These are phyloP conservation scores for Papilio demoleus DNA, from an alignment of 2,888 invertebrate genomes.

Conservation along the genomic window DNA sequence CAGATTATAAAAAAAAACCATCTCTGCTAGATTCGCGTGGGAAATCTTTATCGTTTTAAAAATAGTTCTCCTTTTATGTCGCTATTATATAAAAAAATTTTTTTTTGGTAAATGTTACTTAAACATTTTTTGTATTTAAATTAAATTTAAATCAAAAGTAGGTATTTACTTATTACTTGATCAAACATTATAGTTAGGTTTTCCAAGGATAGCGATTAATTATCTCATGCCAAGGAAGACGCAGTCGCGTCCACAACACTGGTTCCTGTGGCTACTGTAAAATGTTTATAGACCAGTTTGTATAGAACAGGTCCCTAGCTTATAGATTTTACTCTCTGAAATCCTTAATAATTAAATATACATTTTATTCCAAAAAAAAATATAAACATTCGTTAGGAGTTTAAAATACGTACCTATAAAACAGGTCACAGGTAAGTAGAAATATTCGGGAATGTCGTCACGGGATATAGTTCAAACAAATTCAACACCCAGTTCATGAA, in stretches of 20 bases:
- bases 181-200: conserved; percentile 36
- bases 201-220: conserved; percentile 49
- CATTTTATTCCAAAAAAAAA: background rate
- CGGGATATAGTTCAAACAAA: conserved; percentile 77
- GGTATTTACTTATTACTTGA: conserved; percentile 28
- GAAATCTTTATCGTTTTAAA: conserved; percentile 35
- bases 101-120: too few relatives aligned
- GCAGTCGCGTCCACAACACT: conserved; percentile 52
- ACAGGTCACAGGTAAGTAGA: conserved; percentile 52
- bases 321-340: conserved; percentile 50
- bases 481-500: conserved; percentile 81
- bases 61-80: conserved; percentile 30
- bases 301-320: conserved; percentile 65
- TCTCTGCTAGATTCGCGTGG: conserved; percentile 37
- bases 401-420: conserved; percentile 63
- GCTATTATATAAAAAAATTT: too few relatives aligned
- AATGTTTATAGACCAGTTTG: conserved; percentile 76
- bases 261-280: conserved; percentile 57
- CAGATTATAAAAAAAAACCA: conserved; percentile 32
- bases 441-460: conserved; percentile 60
- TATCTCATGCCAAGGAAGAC: conserved; percentile 51
- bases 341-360: background rate
- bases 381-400: conserved; percentile 11
- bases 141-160: too few relatives aligned
- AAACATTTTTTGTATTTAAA: too few relatives aligned